Conservation (phyloP, 2,113 vertebrate genomes). For the Euleptes europaea region DNA sequence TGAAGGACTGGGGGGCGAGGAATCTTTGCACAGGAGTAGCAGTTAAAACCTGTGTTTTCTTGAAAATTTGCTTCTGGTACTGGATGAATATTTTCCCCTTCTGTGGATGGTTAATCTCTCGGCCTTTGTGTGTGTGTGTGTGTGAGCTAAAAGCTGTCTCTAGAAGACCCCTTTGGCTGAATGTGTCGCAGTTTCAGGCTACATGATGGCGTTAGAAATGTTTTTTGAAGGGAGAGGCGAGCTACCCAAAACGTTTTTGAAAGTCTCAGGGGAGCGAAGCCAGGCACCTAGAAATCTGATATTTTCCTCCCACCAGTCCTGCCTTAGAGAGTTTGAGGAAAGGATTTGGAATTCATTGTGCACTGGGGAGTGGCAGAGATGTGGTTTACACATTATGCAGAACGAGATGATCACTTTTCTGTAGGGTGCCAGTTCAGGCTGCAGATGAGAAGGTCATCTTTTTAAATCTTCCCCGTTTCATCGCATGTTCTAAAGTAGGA, state of each 20-base stretch:
- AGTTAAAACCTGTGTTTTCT: not conserved
- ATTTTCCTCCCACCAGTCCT: not conserved
- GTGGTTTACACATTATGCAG: not conserved
- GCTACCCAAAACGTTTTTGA: not conserved
- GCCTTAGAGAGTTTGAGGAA: not conserved
- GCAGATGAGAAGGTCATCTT: not conserved
- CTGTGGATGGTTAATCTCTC: not conserved
- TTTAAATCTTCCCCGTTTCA: not conserved
- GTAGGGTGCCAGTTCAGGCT: not conserved
- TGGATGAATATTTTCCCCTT: not conserved
- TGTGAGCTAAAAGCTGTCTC: not conserved
- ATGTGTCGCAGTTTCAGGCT: not conserved
- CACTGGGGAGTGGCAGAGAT: not conserved
- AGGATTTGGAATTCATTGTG: not conserved
- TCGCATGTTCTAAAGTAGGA: not conserved
- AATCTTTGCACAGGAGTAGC: not conserved
- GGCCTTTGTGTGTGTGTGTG: too few species aligned
- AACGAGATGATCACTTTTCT: not conserved
- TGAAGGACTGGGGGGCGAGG: not conserved
- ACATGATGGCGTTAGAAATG: not conserved
- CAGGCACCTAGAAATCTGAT: not conserved
- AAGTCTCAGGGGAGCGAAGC: not conserved
- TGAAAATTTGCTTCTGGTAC: not conserved
- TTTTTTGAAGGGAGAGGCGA: not conserved
- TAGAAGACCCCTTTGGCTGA: not conserved